Base-by-base conservation (phyloP, 2,888 invertebrate genomes). In the Stenodera caucasica region DNA sequence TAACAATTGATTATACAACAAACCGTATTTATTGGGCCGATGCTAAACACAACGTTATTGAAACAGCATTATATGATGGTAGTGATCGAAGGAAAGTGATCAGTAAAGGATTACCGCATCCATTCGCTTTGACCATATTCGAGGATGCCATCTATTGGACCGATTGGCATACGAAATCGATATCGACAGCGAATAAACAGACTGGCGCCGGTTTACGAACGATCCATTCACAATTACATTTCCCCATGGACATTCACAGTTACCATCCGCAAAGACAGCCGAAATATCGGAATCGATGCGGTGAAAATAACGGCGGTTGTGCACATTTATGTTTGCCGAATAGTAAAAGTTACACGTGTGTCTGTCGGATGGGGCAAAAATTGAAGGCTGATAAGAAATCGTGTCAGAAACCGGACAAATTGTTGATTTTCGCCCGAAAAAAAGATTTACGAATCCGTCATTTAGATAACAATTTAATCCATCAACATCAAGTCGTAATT, bases 21-120 rank as follows among this genome's bases (percentile, higher is more conserved):
- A 94, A 98, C 71, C 86, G 92, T 72, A 87, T 99, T 49, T 98
- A 94, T 82, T 99, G 94, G 92, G 98, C 98, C 0, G 99, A 99
- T 79, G 98, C 98, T 69, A 98, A 98, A 81, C 85, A 98, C 68
- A 97, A 99, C 78, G 98, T 98, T 76, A 96, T 99, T 54, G 98
- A 97, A 35, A 94, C 92, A 69, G 88, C 94, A 0, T 95, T 98
- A 80, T 84, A 98, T 65, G 95, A 98, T 81, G 98, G 98, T 1
- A 87, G 86, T 66, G 90, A 95, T 76, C 84, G 94, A 3, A 92
- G 93, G 75, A 86, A 90, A 56, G 94, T 91, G 0, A 76, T 96
- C 2, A 80, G 83, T 2, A 83, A 87, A 52, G n/a, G n/a, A n/a
- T 96, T 98, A 0, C 98, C 98, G 0, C 98, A 99, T 78, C 96